Conservation (phyloP, 1,140 invertebrate genomes). For the Micrasema longulum region DNA sequence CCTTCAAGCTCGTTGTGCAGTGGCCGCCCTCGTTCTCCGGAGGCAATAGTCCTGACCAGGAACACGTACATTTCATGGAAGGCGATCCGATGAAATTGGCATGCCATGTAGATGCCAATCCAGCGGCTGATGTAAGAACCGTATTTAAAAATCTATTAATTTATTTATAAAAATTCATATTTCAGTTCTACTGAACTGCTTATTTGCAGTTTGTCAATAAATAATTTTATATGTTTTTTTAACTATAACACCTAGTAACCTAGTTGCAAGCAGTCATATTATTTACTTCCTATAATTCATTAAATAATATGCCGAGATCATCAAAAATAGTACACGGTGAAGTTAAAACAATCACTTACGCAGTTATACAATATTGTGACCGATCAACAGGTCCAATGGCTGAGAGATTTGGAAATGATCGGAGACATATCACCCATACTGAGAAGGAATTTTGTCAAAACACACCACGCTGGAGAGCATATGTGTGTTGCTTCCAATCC, state of each 20-base stretch:
- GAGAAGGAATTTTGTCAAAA: constrained; percentile 57
- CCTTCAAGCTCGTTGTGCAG: constrained; percentile 56
- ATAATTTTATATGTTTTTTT: too few species aligned
- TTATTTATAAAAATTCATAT: too few species aligned
- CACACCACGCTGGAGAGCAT: constrained; percentile 58
- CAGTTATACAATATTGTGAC: constrained; percentile 47
- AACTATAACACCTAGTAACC: too few species aligned
- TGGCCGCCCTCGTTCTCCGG: constrained; percentile 58
- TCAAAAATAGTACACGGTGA: too few species aligned
- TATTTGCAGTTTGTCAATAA: too few species aligned
- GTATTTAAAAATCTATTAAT: too few species aligned
- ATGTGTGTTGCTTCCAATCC: constrained; percentile 61
- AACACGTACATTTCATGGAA: constrained; percentile 48
- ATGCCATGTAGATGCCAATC: constrained; percentile 62
- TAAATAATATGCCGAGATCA: too few species aligned
- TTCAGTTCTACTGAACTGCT: too few species aligned
- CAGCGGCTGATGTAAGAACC: constrained; percentile 60
- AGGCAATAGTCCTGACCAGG: constrained; percentile 13
- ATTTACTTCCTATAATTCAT: too few species aligned
- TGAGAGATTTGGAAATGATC: constrained; percentile 51
- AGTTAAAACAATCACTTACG: background rate
- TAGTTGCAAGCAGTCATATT: too few species aligned
- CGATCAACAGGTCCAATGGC: constrained; percentile 58
- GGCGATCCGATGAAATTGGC: constrained; percentile 59
- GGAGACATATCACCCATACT: constrained; percentile 58